A percentile compares a stretch with the other conserved stretches of the same genome.
Evolutionary conservation across 2,113 vertebrate genomes (phyloP).

Genomic region (Engystomops pustulosus): DNA sequence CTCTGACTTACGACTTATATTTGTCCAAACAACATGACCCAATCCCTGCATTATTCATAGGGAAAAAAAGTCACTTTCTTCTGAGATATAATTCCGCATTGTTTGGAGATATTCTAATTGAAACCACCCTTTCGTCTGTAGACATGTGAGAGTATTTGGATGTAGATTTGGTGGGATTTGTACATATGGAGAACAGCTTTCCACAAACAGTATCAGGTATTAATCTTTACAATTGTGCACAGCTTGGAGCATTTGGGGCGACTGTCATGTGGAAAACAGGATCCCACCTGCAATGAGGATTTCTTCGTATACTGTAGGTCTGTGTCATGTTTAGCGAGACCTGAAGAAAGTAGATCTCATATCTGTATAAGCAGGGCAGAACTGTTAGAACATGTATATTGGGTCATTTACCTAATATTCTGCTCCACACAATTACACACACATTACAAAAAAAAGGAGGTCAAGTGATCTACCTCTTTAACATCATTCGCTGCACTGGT

Average conservation of each 20-base stretch:
- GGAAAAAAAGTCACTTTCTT: conserved; percentile 29
- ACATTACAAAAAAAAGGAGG: too few relatives aligned
- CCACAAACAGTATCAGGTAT: conserved; percentile 34
- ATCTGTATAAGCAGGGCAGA: too few relatives aligned
- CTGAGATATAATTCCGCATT: not conserved
- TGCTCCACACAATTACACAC: too few relatives aligned
- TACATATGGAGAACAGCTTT: conserved; percentile 45
- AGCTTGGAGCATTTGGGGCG: not conserved
- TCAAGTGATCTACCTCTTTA: too few relatives aligned
- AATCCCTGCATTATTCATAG: conserved; percentile 20
- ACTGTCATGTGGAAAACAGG: conserved; percentile 12
- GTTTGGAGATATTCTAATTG: conserved; percentile 39
- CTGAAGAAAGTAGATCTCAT: conserved; percentile 24
- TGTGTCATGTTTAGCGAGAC: not conserved
- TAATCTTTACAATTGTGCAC: not conserved
- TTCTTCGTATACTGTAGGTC: not conserved
- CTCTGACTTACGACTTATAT: too few relatives aligned
- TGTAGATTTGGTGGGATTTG: not conserved
- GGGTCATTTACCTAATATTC: too few relatives aligned
- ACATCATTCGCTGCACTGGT: too few relatives aligned
- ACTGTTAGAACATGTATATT: too few relatives aligned
- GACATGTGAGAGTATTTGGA: conserved; percentile 28
- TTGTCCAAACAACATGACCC: not conserved
- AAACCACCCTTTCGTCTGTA: conserved; percentile 36
- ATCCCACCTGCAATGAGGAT: not conserved